These are phyloP conservation scores for Lineus longissimus DNA, from an alignment of 1,140 invertebrate species.

Conservation along the genomic window DNA sequence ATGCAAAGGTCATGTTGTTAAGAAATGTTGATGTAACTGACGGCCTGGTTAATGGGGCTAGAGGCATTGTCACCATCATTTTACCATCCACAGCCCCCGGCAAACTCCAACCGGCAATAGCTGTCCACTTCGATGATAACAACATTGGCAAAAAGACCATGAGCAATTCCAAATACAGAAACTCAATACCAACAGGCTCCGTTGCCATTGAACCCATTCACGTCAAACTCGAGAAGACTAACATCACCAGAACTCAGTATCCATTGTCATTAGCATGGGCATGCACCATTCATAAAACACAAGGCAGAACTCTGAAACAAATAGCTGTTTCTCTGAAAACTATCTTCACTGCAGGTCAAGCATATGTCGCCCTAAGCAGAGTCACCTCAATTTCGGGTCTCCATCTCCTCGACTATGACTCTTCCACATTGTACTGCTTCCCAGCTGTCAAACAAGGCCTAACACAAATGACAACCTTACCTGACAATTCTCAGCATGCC, in stretches of 20 bases:
- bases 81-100: neutral
- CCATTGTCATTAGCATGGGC: slow-evolving; percentile 14
- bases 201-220: neutral
- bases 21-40: slow-evolving; percentile 13
- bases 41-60: slow-evolving; percentile 16
- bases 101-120: neutral
- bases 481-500: neutral
- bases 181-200: neutral
- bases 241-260: slow-evolving; percentile 9
- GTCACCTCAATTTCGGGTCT: slow-evolving; percentile 8
- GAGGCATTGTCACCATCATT: neutral
- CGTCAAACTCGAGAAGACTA: neutral
- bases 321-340: slow-evolving; percentile 14
- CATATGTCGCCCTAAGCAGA: slow-evolving; percentile 16
- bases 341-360: slow-evolving; percentile 7
- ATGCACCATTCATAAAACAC: slow-evolving; percentile 20
- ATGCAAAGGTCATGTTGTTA: slow-evolving; percentile 18
- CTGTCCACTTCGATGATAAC: slow-evolving; percentile 15
- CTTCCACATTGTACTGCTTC: slow-evolving; percentile 1
- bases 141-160: neutral
- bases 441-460: neutral
- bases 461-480: neutral
- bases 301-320: slow-evolving; percentile 17
- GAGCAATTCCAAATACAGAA: neutral
- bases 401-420: slow-evolving; percentile 7